phyloP scores from a whole-genome alignment of 1,140 invertebrate genomes.

The Whitmania pigra region DNA sequence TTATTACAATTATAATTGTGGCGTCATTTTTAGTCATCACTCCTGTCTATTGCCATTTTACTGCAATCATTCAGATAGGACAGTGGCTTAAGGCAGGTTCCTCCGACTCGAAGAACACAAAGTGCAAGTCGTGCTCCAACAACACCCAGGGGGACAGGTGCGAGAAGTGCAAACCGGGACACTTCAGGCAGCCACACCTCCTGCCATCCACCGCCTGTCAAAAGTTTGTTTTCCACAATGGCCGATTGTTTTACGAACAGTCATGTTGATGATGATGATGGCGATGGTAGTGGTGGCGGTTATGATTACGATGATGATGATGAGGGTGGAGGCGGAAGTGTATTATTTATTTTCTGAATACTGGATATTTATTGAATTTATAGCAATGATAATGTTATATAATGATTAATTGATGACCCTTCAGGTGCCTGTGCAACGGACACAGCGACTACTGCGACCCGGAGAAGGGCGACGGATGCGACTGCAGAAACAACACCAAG shows the following conservation, averaged over 20 bases:
- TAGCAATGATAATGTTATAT: too few relatives aligned
- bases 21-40: too few relatives aligned
- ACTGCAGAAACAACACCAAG: slow-evolving; percentile 88
- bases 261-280: not conserved
- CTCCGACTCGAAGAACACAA: slow-evolving; percentile 45
- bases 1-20: too few relatives aligned
- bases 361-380: too few relatives aligned
- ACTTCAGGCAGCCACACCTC: slow-evolving; percentile 57
- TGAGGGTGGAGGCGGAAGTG: too few relatives aligned
- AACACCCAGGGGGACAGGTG: slow-evolving; percentile 70
- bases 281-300: too few relatives aligned
- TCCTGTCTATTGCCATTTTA: too few relatives aligned
- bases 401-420: not conserved
- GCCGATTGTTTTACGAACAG: not conserved
- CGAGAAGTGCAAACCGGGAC: slow-evolving; percentile 67
- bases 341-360: too few relatives aligned
- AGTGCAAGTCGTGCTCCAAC: slow-evolving; percentile 72
- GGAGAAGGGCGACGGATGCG: slow-evolving; percentile 79
- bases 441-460: slow-evolving; percentile 81
- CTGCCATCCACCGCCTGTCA: slow-evolving; percentile 60
- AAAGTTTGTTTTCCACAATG: slow-evolving; percentile 45
- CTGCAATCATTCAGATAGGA: slow-evolving; percentile 24
- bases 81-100: slow-evolving; percentile 46
- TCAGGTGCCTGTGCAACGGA: slow-evolving; percentile 74
- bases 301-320: too few relatives aligned